Evolutionary conservation across 2,113 vertebrate genomes (phyloP).

Genomic region (Cyanoramphus novaezelandiae): DNA sequence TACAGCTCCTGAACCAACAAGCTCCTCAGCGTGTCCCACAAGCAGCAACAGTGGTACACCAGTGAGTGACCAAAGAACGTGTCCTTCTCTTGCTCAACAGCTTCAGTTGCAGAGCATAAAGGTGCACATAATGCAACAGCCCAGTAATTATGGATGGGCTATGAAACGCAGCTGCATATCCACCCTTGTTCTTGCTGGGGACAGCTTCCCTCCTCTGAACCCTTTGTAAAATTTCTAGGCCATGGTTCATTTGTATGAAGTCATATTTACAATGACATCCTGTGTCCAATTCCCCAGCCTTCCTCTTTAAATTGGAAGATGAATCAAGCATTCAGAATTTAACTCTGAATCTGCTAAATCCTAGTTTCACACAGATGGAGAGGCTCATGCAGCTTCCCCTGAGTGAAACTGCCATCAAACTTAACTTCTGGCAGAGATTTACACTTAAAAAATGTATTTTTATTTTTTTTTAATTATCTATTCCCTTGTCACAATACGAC

Average conservation of each 20-base stretch:
- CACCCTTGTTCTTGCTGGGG: not conserved
- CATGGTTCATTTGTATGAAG: not conserved
- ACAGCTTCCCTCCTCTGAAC: not conserved
- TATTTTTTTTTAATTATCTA: not conserved
- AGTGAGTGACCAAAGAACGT: not conserved
- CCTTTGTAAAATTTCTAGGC: not conserved
- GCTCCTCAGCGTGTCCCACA: not conserved
- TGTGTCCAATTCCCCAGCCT: not conserved
- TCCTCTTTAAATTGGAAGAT: not conserved
- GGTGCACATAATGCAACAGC: not conserved
- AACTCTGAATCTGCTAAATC: not conserved
- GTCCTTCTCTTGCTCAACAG: not conserved
- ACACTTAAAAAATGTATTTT: not conserved
- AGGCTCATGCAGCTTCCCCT: not conserved
- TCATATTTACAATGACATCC: not conserved
- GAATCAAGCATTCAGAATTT: not conserved
- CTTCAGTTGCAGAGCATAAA: not conserved
- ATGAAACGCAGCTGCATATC: not conserved
- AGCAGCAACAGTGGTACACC: not conserved
- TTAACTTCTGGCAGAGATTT: not conserved
- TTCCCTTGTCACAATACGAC: not conserved
- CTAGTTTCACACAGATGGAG: not conserved
- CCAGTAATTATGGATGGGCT: not conserved
- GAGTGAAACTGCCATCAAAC: not conserved
- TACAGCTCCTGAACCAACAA: not conserved